These are phyloP conservation scores for Coilia nasus DNA, from an alignment of 2,797 vertebrate genomes.

Conservation along the genomic window DNA sequence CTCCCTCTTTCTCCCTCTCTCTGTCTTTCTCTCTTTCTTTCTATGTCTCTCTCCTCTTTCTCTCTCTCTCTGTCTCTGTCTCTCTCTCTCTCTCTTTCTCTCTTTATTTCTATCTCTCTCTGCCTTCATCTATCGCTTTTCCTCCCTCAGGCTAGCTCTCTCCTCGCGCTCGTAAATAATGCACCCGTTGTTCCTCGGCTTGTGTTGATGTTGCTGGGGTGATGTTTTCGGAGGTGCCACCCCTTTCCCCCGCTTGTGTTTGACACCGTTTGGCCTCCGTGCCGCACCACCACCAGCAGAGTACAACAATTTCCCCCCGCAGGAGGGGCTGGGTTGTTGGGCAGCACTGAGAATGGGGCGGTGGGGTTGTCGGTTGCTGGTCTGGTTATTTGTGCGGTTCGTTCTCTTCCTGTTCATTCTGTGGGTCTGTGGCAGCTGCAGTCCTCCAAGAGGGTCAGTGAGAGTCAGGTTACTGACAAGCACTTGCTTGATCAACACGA, in stretches of 20 bases:
- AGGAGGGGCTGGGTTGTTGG: background rate
- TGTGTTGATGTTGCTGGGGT: slow-evolving; percentile 1
- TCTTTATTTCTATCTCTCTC: background rate
- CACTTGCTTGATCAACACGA: background rate
- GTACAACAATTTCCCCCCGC: background rate
- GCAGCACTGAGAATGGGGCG: background rate
- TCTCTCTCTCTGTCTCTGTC: background rate
- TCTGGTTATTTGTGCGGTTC: background rate
- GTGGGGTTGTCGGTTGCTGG: no score
- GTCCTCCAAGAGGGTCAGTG: background rate
- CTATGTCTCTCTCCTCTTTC: background rate
- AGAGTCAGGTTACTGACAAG: background rate
- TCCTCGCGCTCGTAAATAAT: slow-evolving; percentile 8
- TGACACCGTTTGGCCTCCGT: background rate
- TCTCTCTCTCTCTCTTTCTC: no score
- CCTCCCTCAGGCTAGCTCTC: background rate
- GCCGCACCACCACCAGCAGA: background rate
- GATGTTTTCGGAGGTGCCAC: background rate
- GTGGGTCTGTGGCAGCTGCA: no score
- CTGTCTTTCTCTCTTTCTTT: background rate
- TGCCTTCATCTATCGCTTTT: background rate
- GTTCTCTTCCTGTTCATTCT: no score
- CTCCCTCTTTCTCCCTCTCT: no score
- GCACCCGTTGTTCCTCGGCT: background rate
- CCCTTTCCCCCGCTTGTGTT: background rate